Base-by-base conservation (phyloP, 2,888 invertebrate species). In the Saturnia japonica region DNA sequence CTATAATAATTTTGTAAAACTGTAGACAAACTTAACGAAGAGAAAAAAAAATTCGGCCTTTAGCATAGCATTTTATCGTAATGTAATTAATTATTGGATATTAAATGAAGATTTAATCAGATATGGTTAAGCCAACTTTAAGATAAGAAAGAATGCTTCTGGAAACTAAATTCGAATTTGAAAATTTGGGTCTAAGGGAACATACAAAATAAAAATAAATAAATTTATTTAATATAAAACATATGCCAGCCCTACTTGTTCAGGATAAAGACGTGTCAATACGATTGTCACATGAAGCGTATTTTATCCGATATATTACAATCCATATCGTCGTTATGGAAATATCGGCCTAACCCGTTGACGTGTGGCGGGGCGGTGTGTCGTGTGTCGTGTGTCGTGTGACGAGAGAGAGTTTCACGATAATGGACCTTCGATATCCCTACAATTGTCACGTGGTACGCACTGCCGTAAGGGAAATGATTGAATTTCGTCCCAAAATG, bases 301-400 rank as follows among this genome's bases (percentile, higher is more conserved):
- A 64, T 64, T 64, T 64, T 64, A 64, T 64, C 64, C 40, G 64
- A 64, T 64, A 64, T 64, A 64, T 64, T 64, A 64, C 64, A 40
- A 40, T 34, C 64, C n/a, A 64, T 64, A 34, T 64, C 64, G 64
- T 64, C 64, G 40, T 64, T 64, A 64, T 64, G 64, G 64, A 64
- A 64, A 64, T 64, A 64, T 40, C 40, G 9, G 64, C 40, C 40
- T 60, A 40, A 40, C 40, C 64, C 40, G 40, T 40, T 64, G 40
- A 40, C 64, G 64, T 40, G 64, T 22, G 64, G 40, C 12, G 40
- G 40, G 40, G 9, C 6, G 40, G 14, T 7, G 60, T 12, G 57
- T 25, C 14, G 9, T 25, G 25, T 25, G 57, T 6, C 0, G 3
- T 7, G 60, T 12, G 57, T 25, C 14, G 9, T 25, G 25, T 25